Evolutionary conservation across 2,797 vertebrate genomes (phyloP).

Genomic region (Erpetoichthys calabaricus): DNA sequence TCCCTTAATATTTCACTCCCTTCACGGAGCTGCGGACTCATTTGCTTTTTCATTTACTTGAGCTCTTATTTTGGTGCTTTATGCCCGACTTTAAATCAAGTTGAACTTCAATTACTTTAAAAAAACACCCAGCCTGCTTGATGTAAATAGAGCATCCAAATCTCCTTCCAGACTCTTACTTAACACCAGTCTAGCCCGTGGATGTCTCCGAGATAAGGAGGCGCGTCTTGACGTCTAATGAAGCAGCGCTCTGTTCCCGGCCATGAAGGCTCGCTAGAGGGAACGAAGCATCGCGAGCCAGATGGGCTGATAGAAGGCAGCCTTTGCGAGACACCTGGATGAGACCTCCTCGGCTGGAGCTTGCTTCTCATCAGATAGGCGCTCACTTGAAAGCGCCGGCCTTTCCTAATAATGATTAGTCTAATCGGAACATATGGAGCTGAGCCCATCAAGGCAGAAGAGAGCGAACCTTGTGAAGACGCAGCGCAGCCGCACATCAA

Average conservation of each 20-base stretch:
- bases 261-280: conserved; percentile 1
- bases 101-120: no score
- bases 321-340: conserved; percentile 6
- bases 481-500: not conserved
- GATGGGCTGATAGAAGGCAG: not conserved
- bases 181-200: no score
- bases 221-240: no score
- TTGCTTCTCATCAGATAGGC: not conserved
- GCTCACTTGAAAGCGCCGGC: not conserved
- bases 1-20: no score
- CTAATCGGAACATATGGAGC: not conserved
- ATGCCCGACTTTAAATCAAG: no score
- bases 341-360: not conserved
- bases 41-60: no score
- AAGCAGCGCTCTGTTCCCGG: not conserved
- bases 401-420: conserved; percentile 2
- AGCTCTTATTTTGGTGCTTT: no score
- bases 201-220: no score
- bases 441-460: not conserved
- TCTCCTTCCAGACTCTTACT: no score
- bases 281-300: conserved; percentile 6
- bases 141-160: no score
- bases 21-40: no score
- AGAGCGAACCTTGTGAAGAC: not conserved
- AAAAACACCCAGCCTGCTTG: no score